Evolutionary conservation across 2,113 vertebrate genomes (phyloP), one percentile per base, ranked within the genome.

Genomic region (Entomyzon cyanotis): DNA sequence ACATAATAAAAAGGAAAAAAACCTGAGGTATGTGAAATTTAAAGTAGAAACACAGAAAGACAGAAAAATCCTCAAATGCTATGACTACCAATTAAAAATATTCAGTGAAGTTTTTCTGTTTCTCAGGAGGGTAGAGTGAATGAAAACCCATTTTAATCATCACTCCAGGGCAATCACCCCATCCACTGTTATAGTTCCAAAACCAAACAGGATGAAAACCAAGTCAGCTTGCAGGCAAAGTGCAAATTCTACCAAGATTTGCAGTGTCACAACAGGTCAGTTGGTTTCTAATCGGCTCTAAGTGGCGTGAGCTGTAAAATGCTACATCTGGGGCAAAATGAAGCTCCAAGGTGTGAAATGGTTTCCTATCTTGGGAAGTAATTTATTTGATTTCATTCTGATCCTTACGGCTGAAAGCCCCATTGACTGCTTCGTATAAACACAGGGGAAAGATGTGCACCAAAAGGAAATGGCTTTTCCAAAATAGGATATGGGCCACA

Each of bases 331-430:
- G 58, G 87, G 84, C 58, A 95, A 84, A 91, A 82, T 49, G 75
- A 80, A 59, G 70, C 78, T 94, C 68, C 30, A 35, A 94, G 90
- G 96, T 96, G 89, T 74, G 95, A 91, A 96, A 93, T 31, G 28
- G 47, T 41, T 95, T 96, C 90, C 95, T 86, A 80, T 80, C 94
- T 93, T 94, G 84, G 73, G 62, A 96, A 93, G 78, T 42, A 78
- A 95, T 91, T 95, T 47, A 88, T 94, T 59, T 94, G 88, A 96
- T 96, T 94, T 94, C 55, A 64, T 77, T 91, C 81, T 86, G 78
- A 95, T 79, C 68, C 91, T 94, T 27, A 67, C 0, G 3, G 88
- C 64, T 89, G 81, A 95, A 96, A 96, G 81, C 49, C 44, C 50
- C 75, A 65, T 56, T 69, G 90, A 82, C 76, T 88, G 69, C 53